These are phyloP conservation scores for Saturnia japonica DNA, from an alignment of 2,888 invertebrate species.

Conservation along the genomic window DNA sequence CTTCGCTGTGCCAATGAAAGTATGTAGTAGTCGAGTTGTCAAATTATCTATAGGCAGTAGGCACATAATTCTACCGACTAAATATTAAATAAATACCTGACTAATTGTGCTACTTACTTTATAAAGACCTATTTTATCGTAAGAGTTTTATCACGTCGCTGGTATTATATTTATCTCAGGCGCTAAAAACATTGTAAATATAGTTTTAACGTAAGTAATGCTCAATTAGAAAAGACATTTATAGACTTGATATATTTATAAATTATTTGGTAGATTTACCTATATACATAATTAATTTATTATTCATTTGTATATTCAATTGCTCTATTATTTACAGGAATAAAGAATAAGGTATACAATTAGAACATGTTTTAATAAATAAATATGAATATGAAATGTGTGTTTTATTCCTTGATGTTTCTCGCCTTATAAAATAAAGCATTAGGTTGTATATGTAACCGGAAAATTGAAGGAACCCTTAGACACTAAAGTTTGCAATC, in stretches of 20 bases:
- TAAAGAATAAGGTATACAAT: constrained; percentile 12
- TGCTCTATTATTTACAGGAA: constrained; percentile 14
- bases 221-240: neutral
- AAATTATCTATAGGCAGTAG: neutral
- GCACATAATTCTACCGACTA: neutral
- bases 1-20: neutral
- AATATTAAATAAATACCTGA: neutral
- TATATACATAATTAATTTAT: neutral
- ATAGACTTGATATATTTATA: neutral
- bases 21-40: neutral
- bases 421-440: neutral
- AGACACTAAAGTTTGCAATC: too few species aligned
- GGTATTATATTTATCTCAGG: neutral
- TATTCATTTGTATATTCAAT: too few species aligned
- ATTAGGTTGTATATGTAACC: too few species aligned
- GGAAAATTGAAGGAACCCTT: too few species aligned
- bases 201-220: neutral
- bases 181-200: neutral
- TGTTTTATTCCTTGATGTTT: constrained; percentile 5
- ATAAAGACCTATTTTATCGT: neutral
- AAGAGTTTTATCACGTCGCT: neutral
- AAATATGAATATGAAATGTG: neutral
- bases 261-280: neutral
- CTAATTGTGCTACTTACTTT: neutral
- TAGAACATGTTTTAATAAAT: constrained; percentile 14